phyloP scores from a whole-genome alignment of 2,888 invertebrate species.

The Tiliacea aurago region DNA sequence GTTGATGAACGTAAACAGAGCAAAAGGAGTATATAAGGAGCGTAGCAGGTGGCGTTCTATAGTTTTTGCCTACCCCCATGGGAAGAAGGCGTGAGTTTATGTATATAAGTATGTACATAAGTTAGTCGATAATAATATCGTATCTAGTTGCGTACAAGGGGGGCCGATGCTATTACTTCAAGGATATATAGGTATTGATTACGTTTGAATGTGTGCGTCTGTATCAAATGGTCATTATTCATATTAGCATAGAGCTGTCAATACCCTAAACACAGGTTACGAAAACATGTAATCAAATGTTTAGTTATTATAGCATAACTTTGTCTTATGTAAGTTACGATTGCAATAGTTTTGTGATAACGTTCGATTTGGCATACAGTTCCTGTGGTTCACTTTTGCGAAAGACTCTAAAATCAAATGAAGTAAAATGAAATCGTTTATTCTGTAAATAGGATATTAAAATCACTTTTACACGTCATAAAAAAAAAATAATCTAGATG shows the following conservation, averaged over 20 bases:
- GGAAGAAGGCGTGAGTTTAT: no score
- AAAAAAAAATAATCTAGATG: no score
- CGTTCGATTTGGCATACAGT: background rate
- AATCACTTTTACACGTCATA: no score
- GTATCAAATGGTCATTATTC: slow-evolving; percentile 36
- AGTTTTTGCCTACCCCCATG: no score
- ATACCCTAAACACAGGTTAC: slow-evolving; percentile 52
- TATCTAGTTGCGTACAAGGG: no score
- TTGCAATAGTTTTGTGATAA: slow-evolving; percentile 38
- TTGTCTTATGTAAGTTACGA: slow-evolving; percentile 49
- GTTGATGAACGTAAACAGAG: no score
- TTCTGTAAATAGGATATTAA: no score
- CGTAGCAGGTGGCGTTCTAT: no score
- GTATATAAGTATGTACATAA: no score
- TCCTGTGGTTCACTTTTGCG: background rate
- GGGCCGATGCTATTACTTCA: slow-evolving; percentile 5
- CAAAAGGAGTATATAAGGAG: no score
- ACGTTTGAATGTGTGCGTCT: slow-evolving; percentile 19
- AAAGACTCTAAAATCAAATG: background rate
- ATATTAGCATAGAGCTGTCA: slow-evolving; percentile 53
- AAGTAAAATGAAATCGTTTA: no score
- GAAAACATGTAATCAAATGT: slow-evolving; percentile 46
- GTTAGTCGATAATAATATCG: no score
- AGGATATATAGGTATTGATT: slow-evolving; percentile 4
- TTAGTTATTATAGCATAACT: slow-evolving; percentile 20